Conservation (phyloP, 2,888 invertebrate species). For the Eupithecia centaureata region DNA sequence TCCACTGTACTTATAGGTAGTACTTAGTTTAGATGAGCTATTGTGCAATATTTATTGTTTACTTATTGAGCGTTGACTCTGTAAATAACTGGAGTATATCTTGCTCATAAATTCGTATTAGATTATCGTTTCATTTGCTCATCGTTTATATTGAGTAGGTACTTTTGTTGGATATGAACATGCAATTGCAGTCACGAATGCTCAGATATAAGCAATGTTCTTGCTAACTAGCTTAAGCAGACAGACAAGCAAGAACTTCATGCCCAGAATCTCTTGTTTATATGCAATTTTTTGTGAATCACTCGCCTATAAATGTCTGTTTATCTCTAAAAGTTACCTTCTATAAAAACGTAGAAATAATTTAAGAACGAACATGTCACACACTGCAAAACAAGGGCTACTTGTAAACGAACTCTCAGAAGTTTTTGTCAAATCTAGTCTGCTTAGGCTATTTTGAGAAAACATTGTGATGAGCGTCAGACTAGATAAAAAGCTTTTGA, state of each 20-base stretch:
- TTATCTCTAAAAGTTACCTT: not conserved
- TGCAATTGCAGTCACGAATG: slow-evolving; percentile 5
- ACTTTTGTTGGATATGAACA: slow-evolving; percentile 6
- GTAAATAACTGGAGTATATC: not conserved
- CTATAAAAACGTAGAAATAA: not conserved
- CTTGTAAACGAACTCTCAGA: not conserved
- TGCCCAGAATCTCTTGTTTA: not conserved
- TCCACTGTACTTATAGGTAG: not conserved
- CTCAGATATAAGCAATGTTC: not conserved
- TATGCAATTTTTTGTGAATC: not conserved
- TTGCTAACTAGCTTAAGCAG: not conserved
- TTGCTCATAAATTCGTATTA: slow-evolving; percentile 2
- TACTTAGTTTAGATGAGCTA: not conserved
- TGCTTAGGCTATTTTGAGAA: slow-evolving; percentile 14
- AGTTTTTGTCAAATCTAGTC: slow-evolving; percentile 2
- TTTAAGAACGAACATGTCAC: not conserved
- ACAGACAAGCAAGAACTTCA: not conserved
- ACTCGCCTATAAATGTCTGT: not conserved
- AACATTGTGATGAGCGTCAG: slow-evolving; percentile 22
- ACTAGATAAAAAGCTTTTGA: slow-evolving; percentile 25
- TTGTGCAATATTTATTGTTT: slow-evolving; percentile 2
- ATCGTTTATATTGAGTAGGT: not conserved
- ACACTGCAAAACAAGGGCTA: not conserved
- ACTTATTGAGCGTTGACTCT: not conserved
- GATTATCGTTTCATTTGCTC: slow-evolving; percentile 8